phyloP scores from a whole-genome alignment of 2,797 vertebrate genomes.

The Pagetopsis macropterus region DNA sequence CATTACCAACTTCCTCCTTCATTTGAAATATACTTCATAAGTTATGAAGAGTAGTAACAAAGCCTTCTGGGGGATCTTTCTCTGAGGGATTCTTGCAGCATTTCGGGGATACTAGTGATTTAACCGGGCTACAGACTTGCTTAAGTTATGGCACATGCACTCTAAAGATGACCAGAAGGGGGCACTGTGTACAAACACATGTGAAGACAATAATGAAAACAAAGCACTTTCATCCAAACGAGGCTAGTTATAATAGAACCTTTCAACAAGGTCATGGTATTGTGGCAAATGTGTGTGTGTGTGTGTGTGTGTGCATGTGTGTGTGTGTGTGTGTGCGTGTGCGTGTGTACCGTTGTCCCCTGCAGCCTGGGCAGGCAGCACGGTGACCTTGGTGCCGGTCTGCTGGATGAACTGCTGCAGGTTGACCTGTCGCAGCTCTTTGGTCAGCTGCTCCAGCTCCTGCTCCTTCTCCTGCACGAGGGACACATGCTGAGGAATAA shows the following conservation, averaged over 20 bases:
- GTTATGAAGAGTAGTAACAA: too few relatives aligned
- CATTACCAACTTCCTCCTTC: too few relatives aligned
- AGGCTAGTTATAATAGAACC: constrained; percentile 11
- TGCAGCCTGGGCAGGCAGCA: constrained; percentile 88
- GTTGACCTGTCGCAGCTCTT: constrained; percentile 96
- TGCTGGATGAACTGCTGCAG: constrained; percentile 98
- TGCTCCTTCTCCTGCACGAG: constrained; percentile 90
- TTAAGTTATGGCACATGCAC: background rate
- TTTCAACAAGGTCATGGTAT: background rate
- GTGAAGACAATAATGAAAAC: background rate
- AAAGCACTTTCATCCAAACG: background rate
- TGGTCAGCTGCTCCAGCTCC: constrained; percentile 95
- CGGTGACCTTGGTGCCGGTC: constrained; percentile 95
- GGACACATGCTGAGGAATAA: background rate
- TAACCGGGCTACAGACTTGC: too few relatives aligned
- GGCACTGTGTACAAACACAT: constrained; percentile 54
- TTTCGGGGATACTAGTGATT: too few relatives aligned
- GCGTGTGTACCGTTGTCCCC: constrained; percentile 73
- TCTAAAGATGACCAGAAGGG: constrained; percentile 53
- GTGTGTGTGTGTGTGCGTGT: background rate
- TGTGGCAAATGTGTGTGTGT: background rate
- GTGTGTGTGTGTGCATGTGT: background rate
- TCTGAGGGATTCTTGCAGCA: too few relatives aligned
- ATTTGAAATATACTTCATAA: too few relatives aligned
- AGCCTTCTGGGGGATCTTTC: too few relatives aligned